phyloP scores from a whole-genome alignment of 2,113 vertebrate species.

The Speoplatyrhinus poulsoni region DNA sequence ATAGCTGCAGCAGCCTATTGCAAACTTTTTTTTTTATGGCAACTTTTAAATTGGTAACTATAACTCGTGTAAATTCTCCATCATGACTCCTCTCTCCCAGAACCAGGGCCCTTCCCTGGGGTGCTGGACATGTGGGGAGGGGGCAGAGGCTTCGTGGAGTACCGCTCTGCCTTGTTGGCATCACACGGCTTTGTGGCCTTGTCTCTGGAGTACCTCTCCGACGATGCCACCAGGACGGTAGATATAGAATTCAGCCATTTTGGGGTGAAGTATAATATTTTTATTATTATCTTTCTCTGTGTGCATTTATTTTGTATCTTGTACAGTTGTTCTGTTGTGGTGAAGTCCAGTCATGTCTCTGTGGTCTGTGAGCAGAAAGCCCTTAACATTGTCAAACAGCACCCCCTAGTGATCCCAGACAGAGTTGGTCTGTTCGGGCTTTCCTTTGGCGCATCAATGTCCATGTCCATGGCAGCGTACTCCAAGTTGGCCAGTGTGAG shows the following conservation, averaged over 20 bases:
- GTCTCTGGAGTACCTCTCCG: slow-evolving; percentile 64
- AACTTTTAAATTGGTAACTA: too few relatives aligned
- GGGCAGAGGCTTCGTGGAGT: slow-evolving; percentile 75
- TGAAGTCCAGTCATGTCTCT: too few relatives aligned
- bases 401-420: slow-evolving; percentile 63
- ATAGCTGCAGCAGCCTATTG: too few relatives aligned
- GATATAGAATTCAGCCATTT: slow-evolving; percentile 34
- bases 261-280: slow-evolving; percentile 58
- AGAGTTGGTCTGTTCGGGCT: slow-evolving; percentile 68
- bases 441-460: slow-evolving; percentile 54
- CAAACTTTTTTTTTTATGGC: too few relatives aligned
- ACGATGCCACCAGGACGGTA: not conserved
- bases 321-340: too few relatives aligned
- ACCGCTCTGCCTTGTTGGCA: slow-evolving; percentile 69
- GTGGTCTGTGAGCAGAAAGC: slow-evolving; percentile 51
- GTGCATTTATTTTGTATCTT: not conserved
- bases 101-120: slow-evolving; percentile 74
- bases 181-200: slow-evolving; percentile 68
- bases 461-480: slow-evolving; percentile 46
- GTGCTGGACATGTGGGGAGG: slow-evolving; percentile 79
- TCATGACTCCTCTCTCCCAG: slow-evolving; percentile 46
- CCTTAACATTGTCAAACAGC: slow-evolving; percentile 57
- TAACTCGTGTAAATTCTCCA: too few relatives aligned
- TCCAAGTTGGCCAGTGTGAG: slow-evolving; percentile 53
- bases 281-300: not conserved